Percentiles rank a stretch among this genome's conserved stretches.
phyloP scores from a whole-genome alignment of 53 echinoderm and acorn worm genomes.

The Zoroaster sp. region DNA sequence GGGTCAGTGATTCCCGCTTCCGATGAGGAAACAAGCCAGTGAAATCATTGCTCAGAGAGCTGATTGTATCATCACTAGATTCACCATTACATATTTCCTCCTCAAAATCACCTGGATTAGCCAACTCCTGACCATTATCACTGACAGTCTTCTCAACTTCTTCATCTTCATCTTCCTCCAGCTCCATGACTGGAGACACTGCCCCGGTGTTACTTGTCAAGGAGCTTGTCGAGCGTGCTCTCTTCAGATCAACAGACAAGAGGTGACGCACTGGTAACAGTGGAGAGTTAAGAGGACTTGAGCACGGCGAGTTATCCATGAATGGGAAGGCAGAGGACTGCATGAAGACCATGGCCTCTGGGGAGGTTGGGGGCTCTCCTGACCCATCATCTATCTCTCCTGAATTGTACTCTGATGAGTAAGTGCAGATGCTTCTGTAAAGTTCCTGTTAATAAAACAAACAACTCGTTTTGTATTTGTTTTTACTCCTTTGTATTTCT shows the following conservation, averaged over 20 bases:
- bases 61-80: not conserved
- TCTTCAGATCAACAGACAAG: not conserved
- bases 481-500: no score
- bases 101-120: not conserved
- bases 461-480: not conserved
- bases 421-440: constrained; percentile 75
- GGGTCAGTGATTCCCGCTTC: not conserved
- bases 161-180: not conserved
- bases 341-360: constrained; percentile 31
- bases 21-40: not conserved
- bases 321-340: constrained; percentile 29
- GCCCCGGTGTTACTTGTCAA: not conserved
- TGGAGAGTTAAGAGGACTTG: constrained; percentile 51
- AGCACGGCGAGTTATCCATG: not conserved
- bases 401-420: constrained; percentile 46
- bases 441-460: constrained; percentile 63
- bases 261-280: constrained; percentile 3
- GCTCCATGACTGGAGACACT: not conserved
- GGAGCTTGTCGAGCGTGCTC: not conserved
- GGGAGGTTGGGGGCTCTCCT: constrained; percentile 24
- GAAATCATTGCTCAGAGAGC: not conserved
- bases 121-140: not conserved
- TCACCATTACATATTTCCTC: not conserved
- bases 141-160: not conserved
- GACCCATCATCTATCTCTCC: constrained; percentile 3